A percentile compares a stretch with the other conserved stretches of the same genome.
These are phyloP conservation scores for Drosophila yakuba DNA, from an alignment of 1,140 invertebrate species.

Conservation along the genomic window DNA sequence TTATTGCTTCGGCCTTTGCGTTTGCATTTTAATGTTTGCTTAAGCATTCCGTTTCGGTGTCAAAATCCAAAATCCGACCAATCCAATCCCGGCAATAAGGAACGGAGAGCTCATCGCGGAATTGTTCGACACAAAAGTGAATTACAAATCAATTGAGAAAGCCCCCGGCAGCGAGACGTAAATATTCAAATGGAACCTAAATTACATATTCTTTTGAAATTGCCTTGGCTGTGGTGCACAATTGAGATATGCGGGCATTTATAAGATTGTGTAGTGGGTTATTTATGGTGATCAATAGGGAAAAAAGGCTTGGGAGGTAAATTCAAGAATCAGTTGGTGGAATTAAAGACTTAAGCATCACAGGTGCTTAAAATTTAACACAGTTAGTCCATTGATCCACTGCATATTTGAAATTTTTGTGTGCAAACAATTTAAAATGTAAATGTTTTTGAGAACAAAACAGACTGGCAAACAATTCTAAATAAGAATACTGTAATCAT, in stretches of 20 bases:
- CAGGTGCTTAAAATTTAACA: no score
- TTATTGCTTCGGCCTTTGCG: conserved; percentile 29
- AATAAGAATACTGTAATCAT: no score
- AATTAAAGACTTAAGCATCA: neutral
- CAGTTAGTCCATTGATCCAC: no score
- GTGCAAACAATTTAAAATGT: no score
- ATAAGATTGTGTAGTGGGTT: neutral
- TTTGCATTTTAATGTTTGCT: conserved; percentile 50
- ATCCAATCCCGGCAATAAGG: conserved; percentile 30
- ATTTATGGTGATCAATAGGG: neutral
- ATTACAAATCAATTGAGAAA: conserved; percentile 43
- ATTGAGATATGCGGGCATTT: conserved; percentile 35
- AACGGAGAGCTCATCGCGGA: conserved; percentile 18
- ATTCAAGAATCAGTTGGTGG: neutral
- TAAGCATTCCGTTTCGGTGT: conserved; percentile 39
- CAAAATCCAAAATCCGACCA: conserved; percentile 6
- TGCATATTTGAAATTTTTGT: no score
- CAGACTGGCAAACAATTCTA: no score
- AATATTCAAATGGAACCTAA: conserved; percentile 51
- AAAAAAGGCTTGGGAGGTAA: neutral
- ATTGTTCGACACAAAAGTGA: conserved; percentile 39
- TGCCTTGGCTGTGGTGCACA: conserved; percentile 36
- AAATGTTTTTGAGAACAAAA: no score
- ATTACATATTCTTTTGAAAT: conserved; percentile 47
- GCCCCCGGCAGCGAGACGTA: conserved; percentile 37